phyloP scores from a whole-genome alignment of 2,113 vertebrate genomes.

The Gorsachius goisagi region DNA sequence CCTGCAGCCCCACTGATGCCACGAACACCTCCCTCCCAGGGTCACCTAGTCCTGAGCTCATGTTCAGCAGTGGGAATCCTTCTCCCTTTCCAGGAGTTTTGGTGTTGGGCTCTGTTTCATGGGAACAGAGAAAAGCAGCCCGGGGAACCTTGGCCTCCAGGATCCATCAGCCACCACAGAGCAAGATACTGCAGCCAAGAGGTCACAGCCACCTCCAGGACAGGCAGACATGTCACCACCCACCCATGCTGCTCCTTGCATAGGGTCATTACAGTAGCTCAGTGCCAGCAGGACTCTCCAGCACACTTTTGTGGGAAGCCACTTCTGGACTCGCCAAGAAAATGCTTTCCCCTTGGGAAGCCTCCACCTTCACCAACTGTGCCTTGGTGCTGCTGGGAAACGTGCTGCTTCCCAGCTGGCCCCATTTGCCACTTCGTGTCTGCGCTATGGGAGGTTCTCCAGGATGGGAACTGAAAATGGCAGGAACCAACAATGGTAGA shows the following conservation, averaged over 20 bases:
- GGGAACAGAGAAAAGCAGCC: not conserved
- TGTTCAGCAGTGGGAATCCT: not conserved
- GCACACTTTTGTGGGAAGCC: not conserved
- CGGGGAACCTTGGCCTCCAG: not conserved
- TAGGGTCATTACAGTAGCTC: not conserved
- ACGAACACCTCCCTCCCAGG: rapidly evolving
- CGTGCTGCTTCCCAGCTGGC: not conserved
- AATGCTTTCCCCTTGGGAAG: not conserved
- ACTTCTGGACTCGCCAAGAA: too few relatives aligned
- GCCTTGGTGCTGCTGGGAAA: not conserved
- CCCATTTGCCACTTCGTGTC: rapidly evolving
- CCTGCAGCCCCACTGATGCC: not conserved
- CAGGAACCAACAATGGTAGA: rapidly evolving
- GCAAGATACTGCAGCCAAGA: not conserved
- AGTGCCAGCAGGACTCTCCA: not conserved
- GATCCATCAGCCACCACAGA: not conserved
- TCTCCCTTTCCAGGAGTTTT: not conserved
- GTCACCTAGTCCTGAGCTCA: not conserved
- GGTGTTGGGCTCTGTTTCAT: not conserved
- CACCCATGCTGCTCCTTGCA: not conserved
- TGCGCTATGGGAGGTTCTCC: not conserved
- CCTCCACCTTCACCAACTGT: not conserved
- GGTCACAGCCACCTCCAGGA: not conserved
- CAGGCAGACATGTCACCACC: not conserved
- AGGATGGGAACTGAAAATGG: not conserved